A percentile compares a stretch with the other conserved stretches of the same genome.
These are phyloP conservation scores for Hydrophis major DNA, from an alignment of 2,797 vertebrate species.

Conservation along the genomic window DNA sequence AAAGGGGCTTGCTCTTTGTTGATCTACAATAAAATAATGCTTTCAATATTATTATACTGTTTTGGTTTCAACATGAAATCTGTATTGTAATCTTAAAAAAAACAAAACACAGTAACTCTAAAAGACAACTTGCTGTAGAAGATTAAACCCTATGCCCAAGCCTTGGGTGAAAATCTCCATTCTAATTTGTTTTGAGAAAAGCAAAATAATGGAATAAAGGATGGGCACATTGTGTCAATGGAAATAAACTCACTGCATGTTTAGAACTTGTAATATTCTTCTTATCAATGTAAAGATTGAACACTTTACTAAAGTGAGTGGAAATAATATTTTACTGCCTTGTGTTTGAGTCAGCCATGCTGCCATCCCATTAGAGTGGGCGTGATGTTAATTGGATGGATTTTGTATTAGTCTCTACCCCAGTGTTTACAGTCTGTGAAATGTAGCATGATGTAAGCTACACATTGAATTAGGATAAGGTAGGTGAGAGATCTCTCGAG, in stretches of 20 bases:
- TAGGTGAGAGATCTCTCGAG: background rate
- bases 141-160: background rate
- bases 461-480: background rate
- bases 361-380: background rate
- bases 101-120: background rate
- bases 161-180: rapidly evolving
- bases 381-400: no score
- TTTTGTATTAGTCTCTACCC: background rate
- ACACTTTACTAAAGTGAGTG: background rate
- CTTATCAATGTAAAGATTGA: background rate
- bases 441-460: background rate
- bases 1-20: background rate
- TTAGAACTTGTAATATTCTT: background rate
- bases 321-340: background rate
- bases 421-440: background rate
- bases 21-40: background rate
- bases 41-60: background rate
- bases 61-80: background rate
- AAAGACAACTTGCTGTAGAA: rapidly evolving
- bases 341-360: background rate
- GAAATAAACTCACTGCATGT: background rate
- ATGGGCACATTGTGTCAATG: background rate
- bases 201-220: background rate
- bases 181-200: background rate
- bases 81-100: constrained; percentile 7